Percentiles rank a stretch among this genome's conserved stretches.
Conservation (phyloP, 2,888 invertebrate species). For the Boloria selene region DNA sequence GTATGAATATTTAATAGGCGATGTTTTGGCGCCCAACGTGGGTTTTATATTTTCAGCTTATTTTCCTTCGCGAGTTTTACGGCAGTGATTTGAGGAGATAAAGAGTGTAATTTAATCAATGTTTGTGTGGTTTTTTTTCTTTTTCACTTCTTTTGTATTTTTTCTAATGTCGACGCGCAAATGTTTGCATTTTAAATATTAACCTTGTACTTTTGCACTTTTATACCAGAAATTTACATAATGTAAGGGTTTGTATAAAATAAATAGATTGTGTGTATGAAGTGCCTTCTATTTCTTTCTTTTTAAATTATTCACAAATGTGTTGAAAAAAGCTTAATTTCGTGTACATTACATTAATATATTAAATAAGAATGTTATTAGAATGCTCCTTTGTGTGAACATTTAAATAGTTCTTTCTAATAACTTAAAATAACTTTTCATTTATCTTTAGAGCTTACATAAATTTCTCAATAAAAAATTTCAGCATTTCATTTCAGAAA, state of each 20-base stretch:
- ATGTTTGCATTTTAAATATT: slow-evolving; percentile 2
- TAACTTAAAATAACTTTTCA: not conserved
- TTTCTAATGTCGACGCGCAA: slow-evolving; percentile 15
- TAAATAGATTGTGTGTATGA: too few relatives aligned
- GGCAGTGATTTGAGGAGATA: slow-evolving; percentile 53
- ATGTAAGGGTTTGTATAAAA: too few relatives aligned
- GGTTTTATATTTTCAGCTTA: slow-evolving; percentile 51
- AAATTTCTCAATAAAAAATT: slow-evolving; percentile 4
- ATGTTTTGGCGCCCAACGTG: slow-evolving; percentile 64
- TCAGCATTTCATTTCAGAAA: slow-evolving; percentile 6
- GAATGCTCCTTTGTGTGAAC: too few relatives aligned
- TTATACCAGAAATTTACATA: too few relatives aligned
- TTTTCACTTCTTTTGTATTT: slow-evolving; percentile 32
- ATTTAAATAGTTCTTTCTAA: not conserved
- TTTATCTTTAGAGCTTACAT: not conserved
- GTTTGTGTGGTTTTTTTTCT: slow-evolving; percentile 41
- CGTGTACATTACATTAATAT: too few relatives aligned
- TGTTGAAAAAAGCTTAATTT: too few relatives aligned
- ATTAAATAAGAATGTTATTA: too few relatives aligned
- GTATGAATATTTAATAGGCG: slow-evolving; percentile 67
- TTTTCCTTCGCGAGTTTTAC: slow-evolving; percentile 49
- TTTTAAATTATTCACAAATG: too few relatives aligned
- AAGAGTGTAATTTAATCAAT: slow-evolving; percentile 54
- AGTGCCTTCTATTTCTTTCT: too few relatives aligned
- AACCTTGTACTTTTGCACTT: too few relatives aligned